Base-by-base conservation (phyloP, 1,140 invertebrate genomes). In the Caligus rogercresseyi region DNA sequence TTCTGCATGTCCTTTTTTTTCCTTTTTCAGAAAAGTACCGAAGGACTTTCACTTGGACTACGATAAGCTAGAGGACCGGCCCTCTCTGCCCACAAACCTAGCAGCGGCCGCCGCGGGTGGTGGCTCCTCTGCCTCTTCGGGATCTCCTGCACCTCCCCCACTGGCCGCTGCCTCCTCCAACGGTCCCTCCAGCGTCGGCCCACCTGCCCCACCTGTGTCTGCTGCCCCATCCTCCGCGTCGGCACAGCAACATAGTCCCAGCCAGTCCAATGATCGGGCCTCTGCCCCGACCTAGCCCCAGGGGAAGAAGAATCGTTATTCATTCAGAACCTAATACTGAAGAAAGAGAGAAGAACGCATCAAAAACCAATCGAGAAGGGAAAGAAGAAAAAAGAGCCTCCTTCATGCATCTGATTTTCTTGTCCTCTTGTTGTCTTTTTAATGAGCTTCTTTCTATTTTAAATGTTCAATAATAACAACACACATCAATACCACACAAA, bases 31-130 rank as follows among this genome's bases (percentile, higher is more conserved):
- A 61, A 78, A 77, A 69, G 74, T 77, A 18, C 83, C 87, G 68
- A 96, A 94, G 76, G 91, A 96, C 76, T 94, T 96, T 78, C 84
- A 91, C 78, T 79, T 97, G 73, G 92, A 97, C 75, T 95, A 96
- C 78, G 89, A 89, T 74, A 95, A 96, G 77, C 78, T 98, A 73
- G 92, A 97, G 75, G 87, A 86, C 65, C 81, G 86, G 72, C 89
- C 89, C 65, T 54, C 61, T 1, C 31, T 63, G 19, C 52, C 61
- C 18, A 19, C 61, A 60, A 54, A 54, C 21, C 16, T 59, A 31
- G n/a, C 31, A 11, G 11, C 56, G 63, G 4, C 65, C 63, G 18
- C 65, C 13, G n/a, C n/a, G 4, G n/a, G n/a, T 11, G n/a, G n/a
- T 7, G 4, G 4, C n/a, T 11, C 4, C 53, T 23, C 53, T 11